Conservation (phyloP, 2,113 vertebrate genomes). For the Embiotoca jacksoni region DNA sequence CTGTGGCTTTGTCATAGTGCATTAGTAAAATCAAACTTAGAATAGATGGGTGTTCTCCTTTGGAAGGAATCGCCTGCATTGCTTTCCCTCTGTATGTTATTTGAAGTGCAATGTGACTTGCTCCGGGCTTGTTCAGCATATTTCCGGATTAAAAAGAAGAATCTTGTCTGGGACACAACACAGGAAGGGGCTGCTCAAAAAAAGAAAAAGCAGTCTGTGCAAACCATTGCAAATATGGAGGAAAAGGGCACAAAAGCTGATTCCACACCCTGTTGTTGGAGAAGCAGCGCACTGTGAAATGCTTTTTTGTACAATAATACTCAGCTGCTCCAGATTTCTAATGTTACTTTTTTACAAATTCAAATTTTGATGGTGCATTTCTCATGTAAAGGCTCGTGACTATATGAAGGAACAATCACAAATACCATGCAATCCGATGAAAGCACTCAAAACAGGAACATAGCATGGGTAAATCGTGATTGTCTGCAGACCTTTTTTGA, state of each 20-base stretch:
- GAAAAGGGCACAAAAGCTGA: constrained; percentile 30
- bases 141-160: constrained; percentile 52
- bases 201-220: neutral
- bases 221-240: constrained; percentile 25
- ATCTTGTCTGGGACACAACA: constrained; percentile 41
- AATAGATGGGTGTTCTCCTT: constrained; percentile 53
- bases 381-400: neutral
- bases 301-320: constrained; percentile 12
- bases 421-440: neutral
- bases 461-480: neutral
- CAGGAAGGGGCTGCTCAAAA: constrained; percentile 35
- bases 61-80: constrained; percentile 11
- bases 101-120: constrained; percentile 50
- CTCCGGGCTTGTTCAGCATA: constrained; percentile 39
- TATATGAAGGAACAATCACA: neutral
- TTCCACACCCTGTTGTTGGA: constrained; percentile 34
- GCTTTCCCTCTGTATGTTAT: constrained; percentile 28
- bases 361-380: constrained; percentile 6
- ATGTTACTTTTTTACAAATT: neutral
- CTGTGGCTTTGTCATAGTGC: constrained; percentile 41
- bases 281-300: constrained; percentile 29
- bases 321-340: neutral
- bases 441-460: neutral
- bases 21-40: constrained; percentile 59
- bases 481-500: neutral